A percentile compares a stretch with the other conserved stretches of the same genome.
Evolutionary conservation across 2,113 vertebrate genomes (phyloP).

Genomic region (Oreotrochilus melanogaster): DNA sequence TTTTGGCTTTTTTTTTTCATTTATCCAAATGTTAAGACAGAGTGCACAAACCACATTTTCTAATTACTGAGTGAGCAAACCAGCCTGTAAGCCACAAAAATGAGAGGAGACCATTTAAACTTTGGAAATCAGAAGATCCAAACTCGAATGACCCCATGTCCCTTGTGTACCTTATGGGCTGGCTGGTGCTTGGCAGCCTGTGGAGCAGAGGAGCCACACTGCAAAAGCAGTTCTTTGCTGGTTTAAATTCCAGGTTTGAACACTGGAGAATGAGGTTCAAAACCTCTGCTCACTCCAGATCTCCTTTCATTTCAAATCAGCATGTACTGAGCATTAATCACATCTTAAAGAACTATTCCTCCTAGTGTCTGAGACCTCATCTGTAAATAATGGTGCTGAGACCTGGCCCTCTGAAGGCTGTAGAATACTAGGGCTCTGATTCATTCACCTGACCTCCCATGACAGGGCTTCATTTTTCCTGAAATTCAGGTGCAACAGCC

Average conservation of each 20-base stretch:
- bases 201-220: fast-evolving
- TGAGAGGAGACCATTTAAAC: neutral
- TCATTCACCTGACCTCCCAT: neutral
- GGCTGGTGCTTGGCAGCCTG: neutral
- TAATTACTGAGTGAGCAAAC: neutral
- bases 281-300: neutral
- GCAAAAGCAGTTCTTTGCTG: neutral
- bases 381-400: neutral
- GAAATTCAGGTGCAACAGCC: neutral
- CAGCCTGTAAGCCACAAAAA: neutral
- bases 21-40: neutral
- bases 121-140: neutral
- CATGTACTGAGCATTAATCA: neutral
- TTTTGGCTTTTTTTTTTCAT: neutral
- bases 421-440: neutral
- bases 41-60: neutral
- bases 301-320: neutral
- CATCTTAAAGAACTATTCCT: neutral
- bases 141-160: neutral
- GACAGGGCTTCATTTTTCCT: neutral
- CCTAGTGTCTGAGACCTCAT: neutral
- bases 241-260: neutral
- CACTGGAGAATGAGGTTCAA: fast-evolving
- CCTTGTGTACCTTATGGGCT: neutral
- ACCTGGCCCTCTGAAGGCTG: no score